Percentiles rank a stretch among this genome's conserved stretches.
Conservation (phyloP, 2,888 invertebrate genomes). For the Thecophora atra region DNA sequence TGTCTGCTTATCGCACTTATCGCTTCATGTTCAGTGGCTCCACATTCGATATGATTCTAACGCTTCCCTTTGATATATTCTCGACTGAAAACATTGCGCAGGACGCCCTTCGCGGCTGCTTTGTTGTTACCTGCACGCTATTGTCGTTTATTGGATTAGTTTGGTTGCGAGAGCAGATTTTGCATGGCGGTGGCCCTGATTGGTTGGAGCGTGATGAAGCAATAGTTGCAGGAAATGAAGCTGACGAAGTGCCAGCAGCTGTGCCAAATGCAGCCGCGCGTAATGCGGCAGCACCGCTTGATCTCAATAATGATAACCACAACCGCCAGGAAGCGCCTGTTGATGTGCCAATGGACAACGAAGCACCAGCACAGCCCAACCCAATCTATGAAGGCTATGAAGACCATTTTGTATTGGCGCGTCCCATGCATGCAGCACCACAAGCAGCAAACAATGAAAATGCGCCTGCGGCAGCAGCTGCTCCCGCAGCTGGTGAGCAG, state of each 20-base stretch:
- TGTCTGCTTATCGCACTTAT: conserved; percentile 96
- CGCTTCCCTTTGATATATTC: conserved; percentile 89
- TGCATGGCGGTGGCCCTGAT: conserved; percentile 96
- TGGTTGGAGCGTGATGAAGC: conserved; percentile 83
- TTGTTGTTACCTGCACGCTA: conserved; percentile 95
- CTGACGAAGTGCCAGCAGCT: conserved; percentile 65
- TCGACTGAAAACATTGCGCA: conserved; percentile 92
- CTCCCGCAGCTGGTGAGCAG: conserved; percentile 70
- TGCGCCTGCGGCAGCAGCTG: conserved; percentile 66
- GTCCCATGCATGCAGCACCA: conserved; percentile 72
- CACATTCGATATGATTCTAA: conserved; percentile 80
- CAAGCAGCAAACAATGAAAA: conserved; percentile 36
- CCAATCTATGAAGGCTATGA: too few species aligned
- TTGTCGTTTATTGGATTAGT: conserved; percentile 96
- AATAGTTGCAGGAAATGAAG: conserved; percentile 57
- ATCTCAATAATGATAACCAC: conserved; percentile 66
- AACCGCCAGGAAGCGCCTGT: conserved; percentile 54
- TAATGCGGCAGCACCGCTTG: conserved; percentile 33
- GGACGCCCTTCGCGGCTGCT: conserved; percentile 95
- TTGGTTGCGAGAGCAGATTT: conserved; percentile 97
- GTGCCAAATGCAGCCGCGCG: conserved; percentile 63
- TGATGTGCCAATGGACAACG: conserved; percentile 61
- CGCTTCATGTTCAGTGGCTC: conserved; percentile 92
- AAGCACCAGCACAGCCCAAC: conserved; percentile 57
- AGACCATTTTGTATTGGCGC: conserved; percentile 67